Conservation (phyloP, 2,797 vertebrate genomes). For the Nannoperca australis region DNA sequence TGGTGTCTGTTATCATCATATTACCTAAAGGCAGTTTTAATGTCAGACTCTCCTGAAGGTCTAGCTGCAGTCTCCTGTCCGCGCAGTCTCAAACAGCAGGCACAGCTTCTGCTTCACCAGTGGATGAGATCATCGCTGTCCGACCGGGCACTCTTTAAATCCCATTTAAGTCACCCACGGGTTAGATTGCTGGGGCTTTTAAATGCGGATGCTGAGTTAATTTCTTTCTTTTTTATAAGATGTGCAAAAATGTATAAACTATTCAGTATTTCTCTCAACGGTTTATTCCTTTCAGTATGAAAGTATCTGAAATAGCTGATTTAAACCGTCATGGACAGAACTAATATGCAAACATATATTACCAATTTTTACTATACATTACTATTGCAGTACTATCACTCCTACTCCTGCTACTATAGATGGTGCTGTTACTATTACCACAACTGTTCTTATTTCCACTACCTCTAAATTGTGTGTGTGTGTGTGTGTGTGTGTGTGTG, state of each 20-base stretch:
- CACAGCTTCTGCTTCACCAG: not conserved
- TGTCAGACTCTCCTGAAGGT: not conserved
- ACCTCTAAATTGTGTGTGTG: not conserved
- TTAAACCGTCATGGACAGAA: too few relatives aligned
- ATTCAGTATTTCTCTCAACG: too few relatives aligned
- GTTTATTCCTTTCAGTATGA: too few relatives aligned
- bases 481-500: not conserved
- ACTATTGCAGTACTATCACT: too few relatives aligned
- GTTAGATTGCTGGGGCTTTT: not conserved
- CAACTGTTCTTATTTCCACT: too few relatives aligned
- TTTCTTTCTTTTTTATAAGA: not conserved
- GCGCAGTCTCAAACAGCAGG: not conserved
- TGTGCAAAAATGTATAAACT: not conserved
- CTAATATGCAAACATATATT: too few relatives aligned
- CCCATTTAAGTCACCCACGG: constrained; percentile 6
- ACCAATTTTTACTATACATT: not conserved
- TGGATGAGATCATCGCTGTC: constrained; percentile 12
- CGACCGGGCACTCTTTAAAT: not conserved
- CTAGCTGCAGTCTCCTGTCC: not conserved
- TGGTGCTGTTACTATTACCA: too few relatives aligned
- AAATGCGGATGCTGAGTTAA: not conserved
- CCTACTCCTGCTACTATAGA: too few relatives aligned
- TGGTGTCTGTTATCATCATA: not conserved
- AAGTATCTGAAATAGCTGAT: too few relatives aligned
- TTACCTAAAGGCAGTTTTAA: not conserved